Conservation (phyloP, 1,140 invertebrate species). For the Musca domestica region DNA sequence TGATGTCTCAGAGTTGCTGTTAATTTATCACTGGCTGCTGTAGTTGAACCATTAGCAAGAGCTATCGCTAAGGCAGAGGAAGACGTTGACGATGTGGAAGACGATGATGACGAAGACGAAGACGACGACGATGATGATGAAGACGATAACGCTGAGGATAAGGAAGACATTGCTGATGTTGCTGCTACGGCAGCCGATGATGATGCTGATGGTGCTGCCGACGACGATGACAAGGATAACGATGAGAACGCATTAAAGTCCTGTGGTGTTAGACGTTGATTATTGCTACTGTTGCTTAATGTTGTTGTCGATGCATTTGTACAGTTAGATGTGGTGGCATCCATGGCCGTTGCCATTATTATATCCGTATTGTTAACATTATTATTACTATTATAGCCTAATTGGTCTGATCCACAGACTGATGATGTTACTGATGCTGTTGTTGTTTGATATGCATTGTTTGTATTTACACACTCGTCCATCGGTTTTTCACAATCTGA, state of each 20-base stretch:
- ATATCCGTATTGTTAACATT: constrained; percentile 1
- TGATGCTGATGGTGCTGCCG: constrained; percentile 29
- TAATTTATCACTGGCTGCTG: constrained; percentile 40
- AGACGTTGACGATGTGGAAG: too few relatives aligned
- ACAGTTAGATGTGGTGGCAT: not conserved
- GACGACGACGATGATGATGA: too few relatives aligned
- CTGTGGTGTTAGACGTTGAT: constrained; percentile 41
- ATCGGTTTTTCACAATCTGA: constrained; percentile 56
- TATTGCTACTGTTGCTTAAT: constrained; percentile 32
- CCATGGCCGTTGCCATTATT: not conserved
- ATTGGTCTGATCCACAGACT: constrained; percentile 71
- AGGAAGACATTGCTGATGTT: constrained; percentile 26
- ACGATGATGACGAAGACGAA: not conserved
- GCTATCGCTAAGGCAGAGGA: not conserved
- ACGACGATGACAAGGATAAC: constrained; percentile 27
- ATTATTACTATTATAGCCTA: constrained; percentile 61
- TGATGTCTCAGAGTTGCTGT: constrained; percentile 33
- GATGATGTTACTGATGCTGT: constrained; percentile 54
- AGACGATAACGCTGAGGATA: constrained; percentile 24
- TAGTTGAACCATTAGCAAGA: constrained; percentile 13
- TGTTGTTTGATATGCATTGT: constrained; percentile 34
- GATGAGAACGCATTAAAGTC: constrained; percentile 26
- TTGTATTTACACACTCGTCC: constrained; percentile 56
- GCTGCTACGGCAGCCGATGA: constrained; percentile 28
- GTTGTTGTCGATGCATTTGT: constrained; percentile 26